A percentile compares a stretch with the other conserved stretches of the same genome.
Evolutionary conservation across 2,113 vertebrate genomes (phyloP).

Genomic region (Scomber colias): DNA sequence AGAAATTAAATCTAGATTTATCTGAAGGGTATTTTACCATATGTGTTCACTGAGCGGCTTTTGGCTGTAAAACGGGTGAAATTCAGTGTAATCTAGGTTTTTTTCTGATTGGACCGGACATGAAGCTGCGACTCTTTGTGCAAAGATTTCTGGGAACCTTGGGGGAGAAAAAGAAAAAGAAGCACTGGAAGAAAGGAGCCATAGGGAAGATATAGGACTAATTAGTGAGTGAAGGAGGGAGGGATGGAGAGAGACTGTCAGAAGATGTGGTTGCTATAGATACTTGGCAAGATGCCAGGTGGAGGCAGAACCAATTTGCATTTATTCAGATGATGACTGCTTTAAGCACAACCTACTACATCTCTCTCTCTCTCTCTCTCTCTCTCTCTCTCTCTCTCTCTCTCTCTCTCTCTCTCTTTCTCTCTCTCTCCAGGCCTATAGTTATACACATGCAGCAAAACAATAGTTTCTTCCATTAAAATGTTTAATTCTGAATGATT

Average conservation of each 20-base stretch:
- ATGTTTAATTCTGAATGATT: neutral
- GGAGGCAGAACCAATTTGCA: slow-evolving; percentile 78
- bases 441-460: slow-evolving; percentile 35
- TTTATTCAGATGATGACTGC: slow-evolving; percentile 82
- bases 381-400: slow-evolving; percentile 16
- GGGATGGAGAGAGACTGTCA: slow-evolving; percentile 64
- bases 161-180: neutral
- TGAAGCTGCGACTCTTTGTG: slow-evolving; percentile 31
- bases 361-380: slow-evolving; percentile 25
- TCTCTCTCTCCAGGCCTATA: neutral
- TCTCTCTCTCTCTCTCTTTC: neutral
- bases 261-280: slow-evolving; percentile 85
- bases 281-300: slow-evolving; percentile 80
- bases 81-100: neutral
- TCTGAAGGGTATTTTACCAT: neutral
- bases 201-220: slow-evolving; percentile 59
- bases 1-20: neutral
- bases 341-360: too few species aligned
- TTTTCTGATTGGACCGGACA: neutral
- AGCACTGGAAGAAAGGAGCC: slow-evolving; percentile 54
- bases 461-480: slow-evolving; percentile 25
- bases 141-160: slow-evolving; percentile 43
- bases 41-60: neutral
- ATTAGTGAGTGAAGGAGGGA: slow-evolving; percentile 66
- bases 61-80: neutral